Conservation (phyloP, 2,113 vertebrate species). For the Hoplias malabaricus region DNA sequence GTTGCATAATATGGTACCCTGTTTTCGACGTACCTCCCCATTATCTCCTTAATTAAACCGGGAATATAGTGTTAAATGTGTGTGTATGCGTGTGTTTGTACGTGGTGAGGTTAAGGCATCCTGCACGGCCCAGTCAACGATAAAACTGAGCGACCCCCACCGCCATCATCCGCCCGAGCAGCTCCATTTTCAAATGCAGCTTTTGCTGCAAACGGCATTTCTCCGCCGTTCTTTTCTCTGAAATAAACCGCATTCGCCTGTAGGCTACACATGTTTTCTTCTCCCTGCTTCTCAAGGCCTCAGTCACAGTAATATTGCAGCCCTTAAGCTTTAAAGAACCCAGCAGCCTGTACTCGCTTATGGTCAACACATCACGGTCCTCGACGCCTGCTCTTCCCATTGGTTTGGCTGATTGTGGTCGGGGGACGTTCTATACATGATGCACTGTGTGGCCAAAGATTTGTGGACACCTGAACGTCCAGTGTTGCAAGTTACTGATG, state of each 20-base stretch:
- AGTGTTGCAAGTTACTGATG: too few species aligned
- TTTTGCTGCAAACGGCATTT: not conserved
- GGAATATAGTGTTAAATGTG: not conserved
- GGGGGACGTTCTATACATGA: not conserved
- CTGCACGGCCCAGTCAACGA: not conserved
- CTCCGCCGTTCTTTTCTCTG: not conserved
- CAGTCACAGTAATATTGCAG: not conserved
- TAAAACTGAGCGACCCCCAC: slow-evolving; percentile 18
- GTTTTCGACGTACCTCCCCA: not conserved
- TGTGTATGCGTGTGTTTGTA: not conserved
- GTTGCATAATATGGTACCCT: not conserved
- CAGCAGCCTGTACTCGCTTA: not conserved
- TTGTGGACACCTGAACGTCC: too few species aligned
- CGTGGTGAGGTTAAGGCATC: not conserved
- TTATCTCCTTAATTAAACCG: not conserved
- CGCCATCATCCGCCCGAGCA: slow-evolving; percentile 35
- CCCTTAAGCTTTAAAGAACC: not conserved
- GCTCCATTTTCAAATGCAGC: slow-evolving; percentile 20
- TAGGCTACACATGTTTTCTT: not conserved
- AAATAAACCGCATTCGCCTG: not conserved
- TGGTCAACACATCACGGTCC: not conserved
- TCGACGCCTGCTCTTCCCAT: not conserved
- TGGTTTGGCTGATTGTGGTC: not conserved
- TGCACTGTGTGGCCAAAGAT: too few species aligned
- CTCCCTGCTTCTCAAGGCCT: not conserved